These are phyloP conservation scores for Platycercus adscitus DNA, from an alignment of 2,113 vertebrate genomes.

Conservation along the genomic window DNA sequence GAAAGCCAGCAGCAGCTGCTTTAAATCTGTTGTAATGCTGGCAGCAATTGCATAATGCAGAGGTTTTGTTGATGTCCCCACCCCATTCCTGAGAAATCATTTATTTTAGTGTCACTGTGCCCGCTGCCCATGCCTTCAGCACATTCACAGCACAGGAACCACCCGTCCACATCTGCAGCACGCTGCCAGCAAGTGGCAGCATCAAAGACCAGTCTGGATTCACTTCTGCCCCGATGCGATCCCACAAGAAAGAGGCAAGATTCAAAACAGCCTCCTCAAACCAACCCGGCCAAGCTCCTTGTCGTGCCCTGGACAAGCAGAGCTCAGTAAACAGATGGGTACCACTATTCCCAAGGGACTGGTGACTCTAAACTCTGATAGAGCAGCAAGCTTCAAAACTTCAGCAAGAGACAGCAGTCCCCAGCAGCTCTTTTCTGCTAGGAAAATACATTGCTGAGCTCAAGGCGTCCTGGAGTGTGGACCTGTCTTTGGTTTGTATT, in stretches of 20 bases:
- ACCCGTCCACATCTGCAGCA: not conserved
- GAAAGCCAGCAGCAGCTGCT: slow-evolving; percentile 68
- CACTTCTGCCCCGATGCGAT: not conserved
- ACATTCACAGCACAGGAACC: not conserved
- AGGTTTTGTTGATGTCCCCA: slow-evolving; percentile 60
- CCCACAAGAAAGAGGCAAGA: slow-evolving; percentile 45
- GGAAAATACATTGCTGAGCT: not conserved
- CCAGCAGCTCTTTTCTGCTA: not conserved
- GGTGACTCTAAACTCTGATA: not conserved
- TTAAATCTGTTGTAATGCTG: slow-evolving; percentile 46
- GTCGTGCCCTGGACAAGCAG: not conserved
- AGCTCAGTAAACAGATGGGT: slow-evolving; percentile 40
- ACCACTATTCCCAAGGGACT: not conserved
- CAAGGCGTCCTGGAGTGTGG: not conserved
- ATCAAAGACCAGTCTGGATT: slow-evolving; percentile 54
- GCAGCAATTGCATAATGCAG: slow-evolving; percentile 52
- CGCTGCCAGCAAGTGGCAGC: slow-evolving; percentile 14
- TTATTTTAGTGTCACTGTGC: slow-evolving; percentile 23
- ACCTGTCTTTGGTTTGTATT: not conserved
- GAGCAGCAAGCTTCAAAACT: not conserved
- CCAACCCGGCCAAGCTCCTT: not conserved
- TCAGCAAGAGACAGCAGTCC: not conserved
- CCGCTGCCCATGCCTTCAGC: slow-evolving; percentile 46
- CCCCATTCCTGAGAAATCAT: slow-evolving; percentile 59
- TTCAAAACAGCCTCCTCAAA: slow-evolving; percentile 31